Percentiles rank a stretch among this genome's conserved stretches.
Evolutionary conservation across 2,797 vertebrate species (phyloP).

Genomic region (Sebastes miniatus): DNA sequence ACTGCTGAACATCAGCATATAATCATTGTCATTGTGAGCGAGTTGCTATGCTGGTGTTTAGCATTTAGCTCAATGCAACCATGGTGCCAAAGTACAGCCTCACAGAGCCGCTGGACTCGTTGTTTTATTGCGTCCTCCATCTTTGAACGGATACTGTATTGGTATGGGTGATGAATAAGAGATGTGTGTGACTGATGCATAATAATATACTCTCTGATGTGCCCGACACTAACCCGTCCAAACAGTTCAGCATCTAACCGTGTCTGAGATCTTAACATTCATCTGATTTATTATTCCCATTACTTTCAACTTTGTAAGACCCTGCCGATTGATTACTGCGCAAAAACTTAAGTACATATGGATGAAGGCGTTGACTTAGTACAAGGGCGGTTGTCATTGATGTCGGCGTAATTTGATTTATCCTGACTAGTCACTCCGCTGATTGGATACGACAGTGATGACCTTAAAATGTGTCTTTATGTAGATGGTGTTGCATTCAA

Average conservation of each 20-base stretch:
- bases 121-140: neutral
- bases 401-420: slow-evolving; percentile 62
- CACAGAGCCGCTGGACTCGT: fast-evolving
- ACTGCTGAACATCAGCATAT: neutral
- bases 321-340: slow-evolving; percentile 21
- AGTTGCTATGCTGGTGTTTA: neutral
- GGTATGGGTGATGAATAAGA: slow-evolving; percentile 10
- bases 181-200: slow-evolving; percentile 49
- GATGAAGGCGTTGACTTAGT: slow-evolving; percentile 51
- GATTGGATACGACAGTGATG: slow-evolving; percentile 62
- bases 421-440: slow-evolving; percentile 64
- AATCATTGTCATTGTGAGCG: neutral
- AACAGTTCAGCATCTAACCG: slow-evolving; percentile 35
- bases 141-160: neutral
- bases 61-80: neutral
- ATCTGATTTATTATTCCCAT: slow-evolving; percentile 30
- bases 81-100: neutral
- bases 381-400: slow-evolving; percentile 65
- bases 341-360: slow-evolving; percentile 32
- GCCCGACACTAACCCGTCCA: slow-evolving; percentile 41
- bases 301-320: slow-evolving; percentile 42
- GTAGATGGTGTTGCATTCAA: slow-evolving; percentile 34
- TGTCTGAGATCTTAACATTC: slow-evolving; percentile 22
- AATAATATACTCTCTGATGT: slow-evolving; percentile 47
- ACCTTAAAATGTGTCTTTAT: slow-evolving; percentile 63